Evolutionary conservation across 1,140 invertebrate species (phyloP).

Genomic region (Drosophila leontia): DNA sequence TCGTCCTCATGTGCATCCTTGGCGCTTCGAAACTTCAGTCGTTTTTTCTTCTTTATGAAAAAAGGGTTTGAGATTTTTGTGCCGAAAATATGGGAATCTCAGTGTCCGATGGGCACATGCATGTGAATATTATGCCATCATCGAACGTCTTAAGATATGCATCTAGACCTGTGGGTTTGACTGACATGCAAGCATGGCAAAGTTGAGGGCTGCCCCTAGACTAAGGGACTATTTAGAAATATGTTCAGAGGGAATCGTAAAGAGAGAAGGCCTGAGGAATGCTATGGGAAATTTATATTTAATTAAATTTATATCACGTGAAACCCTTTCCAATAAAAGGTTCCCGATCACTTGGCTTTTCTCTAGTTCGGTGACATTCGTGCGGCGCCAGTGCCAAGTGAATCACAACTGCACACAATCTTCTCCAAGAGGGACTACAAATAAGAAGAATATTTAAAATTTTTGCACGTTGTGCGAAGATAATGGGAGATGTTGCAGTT

Average conservation of each 20-base stretch:
- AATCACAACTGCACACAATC: slow-evolving; percentile 30
- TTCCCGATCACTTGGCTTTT: neutral
- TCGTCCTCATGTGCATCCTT: slow-evolving; percentile 55
- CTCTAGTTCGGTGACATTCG: neutral
- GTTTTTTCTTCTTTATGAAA: slow-evolving; percentile 56
- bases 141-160: slow-evolving; percentile 67
- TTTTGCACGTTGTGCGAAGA: slow-evolving; percentile 62
- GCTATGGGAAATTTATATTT: neutral
- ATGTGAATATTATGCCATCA: slow-evolving; percentile 70
- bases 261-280: neutral
- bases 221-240: slow-evolving; percentile 10
- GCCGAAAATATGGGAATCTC: slow-evolving; percentile 62
- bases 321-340: neutral
- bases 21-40: slow-evolving; percentile 69
- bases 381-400: slow-evolving; percentile 26
- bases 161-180: slow-evolving; percentile 66
- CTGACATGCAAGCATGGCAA: slow-evolving; percentile 62
- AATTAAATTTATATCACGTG: neutral
- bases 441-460: slow-evolving; percentile 53
- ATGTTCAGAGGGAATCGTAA: neutral
- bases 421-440: slow-evolving; percentile 19
- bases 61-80: slow-evolving; percentile 74
- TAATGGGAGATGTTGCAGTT: slow-evolving; percentile 37
- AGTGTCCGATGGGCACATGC: slow-evolving; percentile 52
- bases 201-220: slow-evolving; percentile 46